Conservation (phyloP, 2,113 vertebrate species). For the Amblyopsis rosae region DNA sequence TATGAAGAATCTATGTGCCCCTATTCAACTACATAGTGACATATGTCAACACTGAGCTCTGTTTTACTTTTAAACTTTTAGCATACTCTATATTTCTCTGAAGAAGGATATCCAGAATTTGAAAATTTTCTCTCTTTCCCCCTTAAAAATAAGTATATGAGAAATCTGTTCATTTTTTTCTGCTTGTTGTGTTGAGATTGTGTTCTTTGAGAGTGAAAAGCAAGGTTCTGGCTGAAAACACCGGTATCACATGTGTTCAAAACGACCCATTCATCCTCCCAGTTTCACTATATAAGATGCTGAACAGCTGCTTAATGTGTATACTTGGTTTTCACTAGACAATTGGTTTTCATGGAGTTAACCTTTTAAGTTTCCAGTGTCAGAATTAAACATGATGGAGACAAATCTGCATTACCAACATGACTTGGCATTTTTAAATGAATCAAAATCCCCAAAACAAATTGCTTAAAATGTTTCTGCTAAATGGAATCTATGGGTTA, state of each 20-base stretch:
- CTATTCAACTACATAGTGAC: slow-evolving; percentile 69
- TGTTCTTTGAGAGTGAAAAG: slow-evolving; percentile 58
- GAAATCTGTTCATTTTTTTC: slow-evolving; percentile 66
- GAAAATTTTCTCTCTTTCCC: slow-evolving; percentile 63
- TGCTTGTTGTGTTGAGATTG: slow-evolving; percentile 69
- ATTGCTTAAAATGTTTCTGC: slow-evolving; percentile 9
- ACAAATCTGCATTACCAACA: too few species aligned
- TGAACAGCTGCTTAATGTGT: slow-evolving; percentile 57
- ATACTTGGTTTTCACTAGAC: slow-evolving; percentile 63
- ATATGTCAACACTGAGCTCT: slow-evolving; percentile 69
- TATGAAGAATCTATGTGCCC: slow-evolving; percentile 71
- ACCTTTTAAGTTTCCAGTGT: slow-evolving; percentile 63
- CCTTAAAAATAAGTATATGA: slow-evolving; percentile 74
- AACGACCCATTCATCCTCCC: slow-evolving; percentile 45
- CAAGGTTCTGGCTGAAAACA: slow-evolving; percentile 59
- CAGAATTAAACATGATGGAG: not conserved
- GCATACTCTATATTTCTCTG: slow-evolving; percentile 75
- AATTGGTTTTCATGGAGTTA: slow-evolving; percentile 69
- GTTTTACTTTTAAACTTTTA: slow-evolving; percentile 71
- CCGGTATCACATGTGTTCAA: slow-evolving; percentile 63
- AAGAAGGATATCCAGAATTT: slow-evolving; percentile 72
- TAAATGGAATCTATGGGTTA: slow-evolving; percentile 66
- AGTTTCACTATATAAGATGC: slow-evolving; percentile 38
- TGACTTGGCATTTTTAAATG: not conserved
- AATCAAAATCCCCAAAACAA: slow-evolving; percentile 8